These are phyloP conservation scores for Mastomys natalensis DNA, from an alignment of 2,113 vertebrate species.

Conservation along the genomic window DNA sequence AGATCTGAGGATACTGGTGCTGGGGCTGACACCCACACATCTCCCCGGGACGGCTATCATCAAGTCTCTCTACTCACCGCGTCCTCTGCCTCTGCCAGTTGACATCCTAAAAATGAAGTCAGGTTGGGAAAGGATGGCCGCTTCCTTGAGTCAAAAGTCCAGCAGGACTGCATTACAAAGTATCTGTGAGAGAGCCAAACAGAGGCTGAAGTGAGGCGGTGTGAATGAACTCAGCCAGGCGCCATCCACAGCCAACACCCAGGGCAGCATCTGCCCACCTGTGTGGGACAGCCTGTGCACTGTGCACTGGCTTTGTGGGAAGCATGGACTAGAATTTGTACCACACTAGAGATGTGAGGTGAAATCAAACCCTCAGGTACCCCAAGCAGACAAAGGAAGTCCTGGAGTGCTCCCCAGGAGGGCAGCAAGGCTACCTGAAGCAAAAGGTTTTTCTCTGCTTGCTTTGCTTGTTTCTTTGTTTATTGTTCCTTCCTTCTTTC, in stretches of 20 bases:
- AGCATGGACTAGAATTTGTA: neutral
- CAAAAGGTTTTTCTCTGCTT: neutral
- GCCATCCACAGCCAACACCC: neutral
- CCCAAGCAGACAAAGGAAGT: neutral
- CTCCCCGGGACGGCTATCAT: neutral
- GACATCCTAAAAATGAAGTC: constrained; percentile 90
- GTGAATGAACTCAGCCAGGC: neutral
- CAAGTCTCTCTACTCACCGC: constrained; percentile 87
- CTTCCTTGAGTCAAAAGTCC: constrained; percentile 90
- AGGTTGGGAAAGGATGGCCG: constrained; percentile 93
- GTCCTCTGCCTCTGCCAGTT: constrained; percentile 91
- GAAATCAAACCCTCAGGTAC: neutral
- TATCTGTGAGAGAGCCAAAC: constrained; percentile 88
- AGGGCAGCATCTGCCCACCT: neutral
- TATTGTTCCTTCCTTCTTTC: no score
- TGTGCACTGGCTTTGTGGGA: neutral
- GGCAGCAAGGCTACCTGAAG: neutral
- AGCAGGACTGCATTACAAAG: constrained; percentile 93
- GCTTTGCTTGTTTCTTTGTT: neutral
- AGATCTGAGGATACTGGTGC: neutral
- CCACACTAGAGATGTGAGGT: neutral
- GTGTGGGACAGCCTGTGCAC: neutral
- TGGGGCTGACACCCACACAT: no score
- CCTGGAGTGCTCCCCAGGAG: neutral
- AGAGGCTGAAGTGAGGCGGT: neutral